phyloP scores from a whole-genome alignment of 2,888 invertebrate species.

The Acleris cristana region DNA sequence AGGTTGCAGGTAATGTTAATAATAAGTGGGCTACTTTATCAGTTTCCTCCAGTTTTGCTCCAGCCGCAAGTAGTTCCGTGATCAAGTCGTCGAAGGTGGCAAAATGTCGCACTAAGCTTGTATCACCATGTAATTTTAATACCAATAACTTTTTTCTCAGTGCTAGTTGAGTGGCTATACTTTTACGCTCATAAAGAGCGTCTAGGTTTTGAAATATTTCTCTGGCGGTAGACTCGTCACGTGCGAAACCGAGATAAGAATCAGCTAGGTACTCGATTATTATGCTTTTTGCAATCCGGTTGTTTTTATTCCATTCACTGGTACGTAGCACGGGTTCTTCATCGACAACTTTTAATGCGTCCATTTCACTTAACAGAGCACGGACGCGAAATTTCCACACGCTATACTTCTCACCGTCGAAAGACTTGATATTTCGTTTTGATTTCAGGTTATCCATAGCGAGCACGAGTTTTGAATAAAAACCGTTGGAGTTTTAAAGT shows the following conservation, averaged over 20 bases:
- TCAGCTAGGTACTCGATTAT: constrained; percentile 42
- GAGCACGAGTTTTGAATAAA: too few species aligned
- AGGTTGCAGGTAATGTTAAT: constrained; percentile 36
- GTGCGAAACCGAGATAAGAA: constrained; percentile 36
- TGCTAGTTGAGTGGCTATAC: constrained; percentile 43
- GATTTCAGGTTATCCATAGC: too few species aligned
- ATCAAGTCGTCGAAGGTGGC: neutral
- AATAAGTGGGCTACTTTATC: too few species aligned
- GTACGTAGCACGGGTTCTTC: too few species aligned
- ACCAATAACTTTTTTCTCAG: constrained; percentile 38
- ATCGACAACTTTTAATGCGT: too few species aligned
- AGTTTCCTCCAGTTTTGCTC: too few species aligned
- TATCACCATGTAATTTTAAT: too few species aligned
- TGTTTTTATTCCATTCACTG: too few species aligned
- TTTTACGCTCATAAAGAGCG: constrained; percentile 42
- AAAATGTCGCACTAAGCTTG: neutral
- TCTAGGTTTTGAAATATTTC: constrained; percentile 41
- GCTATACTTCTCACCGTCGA: too few species aligned
- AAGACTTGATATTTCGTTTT: too few species aligned
- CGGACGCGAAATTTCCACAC: too few species aligned
- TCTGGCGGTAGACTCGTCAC: constrained; percentile 31
- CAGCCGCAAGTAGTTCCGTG: neutral
- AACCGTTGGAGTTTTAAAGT: too few species aligned
- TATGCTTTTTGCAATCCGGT: constrained; percentile 34
- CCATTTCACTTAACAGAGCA: neutral